Percentiles rank a stretch among this genome's conserved stretches.
phyloP scores from a whole-genome alignment of 2,113 vertebrate species.

The Octodon degus region DNA sequence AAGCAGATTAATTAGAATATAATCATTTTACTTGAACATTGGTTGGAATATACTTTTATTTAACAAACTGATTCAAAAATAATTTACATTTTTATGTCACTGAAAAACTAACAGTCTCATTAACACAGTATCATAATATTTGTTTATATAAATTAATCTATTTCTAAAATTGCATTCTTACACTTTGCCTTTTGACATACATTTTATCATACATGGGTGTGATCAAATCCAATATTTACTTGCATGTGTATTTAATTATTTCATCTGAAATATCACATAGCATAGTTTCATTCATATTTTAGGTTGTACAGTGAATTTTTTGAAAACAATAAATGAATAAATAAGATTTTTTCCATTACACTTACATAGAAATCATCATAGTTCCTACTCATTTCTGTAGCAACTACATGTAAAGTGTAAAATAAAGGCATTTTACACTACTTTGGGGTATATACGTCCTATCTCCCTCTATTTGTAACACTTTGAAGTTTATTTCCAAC shows the following conservation, averaged over 20 bases:
- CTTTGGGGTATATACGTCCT: constrained; percentile 11
- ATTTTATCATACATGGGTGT: neutral
- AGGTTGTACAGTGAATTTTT: neutral
- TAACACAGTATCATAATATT: neutral
- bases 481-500: constrained; percentile 70
- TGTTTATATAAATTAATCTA: neutral
- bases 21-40: neutral
- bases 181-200: neutral
- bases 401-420: constrained; percentile 42
- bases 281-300: neutral
- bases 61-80: neutral
- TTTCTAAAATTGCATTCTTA: neutral
- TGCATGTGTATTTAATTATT: neutral
- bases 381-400: neutral
- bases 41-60: neutral
- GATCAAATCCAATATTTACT: neutral
- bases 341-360: neutral
- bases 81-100: neutral
- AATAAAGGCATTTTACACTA: neutral
- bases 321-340: neutral
- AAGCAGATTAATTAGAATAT: neutral
- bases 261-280: neutral
- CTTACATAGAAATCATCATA: neutral
- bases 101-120: neutral
- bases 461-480: constrained; percentile 44